Conservation (phyloP, 2,113 vertebrate genomes). For the Anguilla rostrata region DNA sequence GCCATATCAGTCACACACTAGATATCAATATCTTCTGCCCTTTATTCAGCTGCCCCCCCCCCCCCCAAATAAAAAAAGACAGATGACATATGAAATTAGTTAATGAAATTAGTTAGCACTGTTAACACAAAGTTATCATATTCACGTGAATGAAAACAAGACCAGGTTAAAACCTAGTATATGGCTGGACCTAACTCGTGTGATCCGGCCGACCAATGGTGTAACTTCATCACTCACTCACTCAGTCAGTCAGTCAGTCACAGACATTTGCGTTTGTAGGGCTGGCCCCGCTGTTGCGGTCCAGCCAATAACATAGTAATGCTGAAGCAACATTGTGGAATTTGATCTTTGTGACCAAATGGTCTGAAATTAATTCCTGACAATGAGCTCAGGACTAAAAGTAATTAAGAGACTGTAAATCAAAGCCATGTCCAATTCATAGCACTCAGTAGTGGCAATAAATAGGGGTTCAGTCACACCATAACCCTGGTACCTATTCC, state of each 20-base stretch:
- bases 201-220: too few relatives aligned
- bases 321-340: not conserved
- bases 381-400: not conserved
- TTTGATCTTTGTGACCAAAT: not conserved
- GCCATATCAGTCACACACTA: too few relatives aligned
- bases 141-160: not conserved
- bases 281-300: too few relatives aligned
- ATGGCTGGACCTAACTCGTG: too few relatives aligned
- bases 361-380: not conserved
- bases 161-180: not conserved
- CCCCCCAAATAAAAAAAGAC: too few relatives aligned
- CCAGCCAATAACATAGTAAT: too few relatives aligned
- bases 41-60: too few relatives aligned
- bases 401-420: conserved; percentile 27
- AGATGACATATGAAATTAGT: too few relatives aligned
- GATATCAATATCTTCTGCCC: too few relatives aligned
- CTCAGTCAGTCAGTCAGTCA: too few relatives aligned
- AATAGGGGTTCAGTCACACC: not conserved
- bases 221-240: too few relatives aligned
- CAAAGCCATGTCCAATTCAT: conserved; percentile 6
- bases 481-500: not conserved
- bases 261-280: too few relatives aligned
- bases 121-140: not conserved
- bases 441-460: not conserved
- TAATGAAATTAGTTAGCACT: not conserved